Conservation (phyloP, 2,113 vertebrate species). For the Nicator chloris region DNA sequence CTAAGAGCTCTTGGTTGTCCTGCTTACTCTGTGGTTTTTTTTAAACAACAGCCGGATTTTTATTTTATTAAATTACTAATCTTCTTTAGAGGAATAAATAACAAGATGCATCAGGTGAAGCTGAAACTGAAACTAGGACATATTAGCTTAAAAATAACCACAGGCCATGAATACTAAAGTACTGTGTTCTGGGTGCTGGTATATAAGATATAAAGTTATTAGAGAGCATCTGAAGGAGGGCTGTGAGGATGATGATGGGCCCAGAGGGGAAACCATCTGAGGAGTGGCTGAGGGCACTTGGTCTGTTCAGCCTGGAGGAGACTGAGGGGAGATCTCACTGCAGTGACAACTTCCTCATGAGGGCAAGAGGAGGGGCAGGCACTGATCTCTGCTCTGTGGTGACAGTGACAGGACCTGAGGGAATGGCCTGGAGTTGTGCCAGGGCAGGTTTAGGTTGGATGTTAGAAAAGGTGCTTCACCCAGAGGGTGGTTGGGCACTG, state of each 20-base stretch:
- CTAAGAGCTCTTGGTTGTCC: not conserved
- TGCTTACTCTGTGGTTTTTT: not conserved
- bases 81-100: not conserved
- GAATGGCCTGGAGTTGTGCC: not conserved
- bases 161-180: not conserved
- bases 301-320: not conserved
- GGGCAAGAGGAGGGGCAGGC: not conserved
- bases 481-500: not conserved
- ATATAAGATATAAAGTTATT: not conserved
- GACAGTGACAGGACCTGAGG: rapidly evolving
- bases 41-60: not conserved
- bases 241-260: not conserved
- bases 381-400: not conserved
- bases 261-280: not conserved
- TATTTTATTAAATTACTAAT: not conserved
- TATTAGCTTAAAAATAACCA: not conserved
- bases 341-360: rapidly evolving
- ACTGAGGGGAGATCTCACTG: not conserved
- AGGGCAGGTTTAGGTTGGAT: rapidly evolving
- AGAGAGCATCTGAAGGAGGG: not conserved
- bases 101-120: not conserved
- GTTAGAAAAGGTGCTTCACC: rapidly evolving
- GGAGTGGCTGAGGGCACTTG: not conserved
- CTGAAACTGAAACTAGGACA: not conserved
- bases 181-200: not conserved